Percentiles rank a stretch among this genome's conserved stretches.
Conservation (phyloP, 2,113 vertebrate species). For the Orcinus orca region DNA sequence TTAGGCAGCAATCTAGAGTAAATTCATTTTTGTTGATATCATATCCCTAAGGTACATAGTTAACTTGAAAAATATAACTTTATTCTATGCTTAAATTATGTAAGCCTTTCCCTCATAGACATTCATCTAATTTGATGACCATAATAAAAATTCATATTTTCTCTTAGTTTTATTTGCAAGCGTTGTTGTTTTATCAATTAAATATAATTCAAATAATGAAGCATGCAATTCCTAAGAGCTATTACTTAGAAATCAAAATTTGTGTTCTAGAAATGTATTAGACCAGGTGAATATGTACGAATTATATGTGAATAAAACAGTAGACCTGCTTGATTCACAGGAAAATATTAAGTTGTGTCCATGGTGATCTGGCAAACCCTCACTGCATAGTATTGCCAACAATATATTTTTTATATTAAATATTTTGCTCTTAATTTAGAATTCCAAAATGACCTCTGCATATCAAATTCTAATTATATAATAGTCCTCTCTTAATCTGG, state of each 20-base stretch:
- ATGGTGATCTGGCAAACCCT: not conserved
- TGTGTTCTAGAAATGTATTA: not conserved
- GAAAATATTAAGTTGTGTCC: not conserved
- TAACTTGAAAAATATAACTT: not conserved
- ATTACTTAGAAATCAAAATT: not conserved
- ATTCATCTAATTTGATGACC: not conserved
- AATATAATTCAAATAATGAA: constrained; percentile 1
- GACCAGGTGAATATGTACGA: not conserved
- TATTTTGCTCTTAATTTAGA: not conserved
- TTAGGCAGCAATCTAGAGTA: not conserved
- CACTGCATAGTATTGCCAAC: not conserved
- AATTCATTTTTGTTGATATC: not conserved
- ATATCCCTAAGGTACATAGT: not conserved
- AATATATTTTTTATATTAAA: not conserved
- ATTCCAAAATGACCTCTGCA: not conserved
- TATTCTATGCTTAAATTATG: constrained; percentile 1
- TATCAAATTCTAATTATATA: not conserved
- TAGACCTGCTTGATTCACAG: not conserved
- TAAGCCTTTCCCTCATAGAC: not conserved
- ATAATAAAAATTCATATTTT: constrained; percentile 13
- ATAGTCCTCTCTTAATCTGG: not conserved
- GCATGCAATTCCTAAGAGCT: not conserved
- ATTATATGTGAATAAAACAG: not conserved
- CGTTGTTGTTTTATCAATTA: not conserved
- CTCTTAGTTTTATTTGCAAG: constrained; percentile 27